These are phyloP conservation scores for Clanis bilineata DNA, from an alignment of 2,888 invertebrate species.

Conservation along the genomic window DNA sequence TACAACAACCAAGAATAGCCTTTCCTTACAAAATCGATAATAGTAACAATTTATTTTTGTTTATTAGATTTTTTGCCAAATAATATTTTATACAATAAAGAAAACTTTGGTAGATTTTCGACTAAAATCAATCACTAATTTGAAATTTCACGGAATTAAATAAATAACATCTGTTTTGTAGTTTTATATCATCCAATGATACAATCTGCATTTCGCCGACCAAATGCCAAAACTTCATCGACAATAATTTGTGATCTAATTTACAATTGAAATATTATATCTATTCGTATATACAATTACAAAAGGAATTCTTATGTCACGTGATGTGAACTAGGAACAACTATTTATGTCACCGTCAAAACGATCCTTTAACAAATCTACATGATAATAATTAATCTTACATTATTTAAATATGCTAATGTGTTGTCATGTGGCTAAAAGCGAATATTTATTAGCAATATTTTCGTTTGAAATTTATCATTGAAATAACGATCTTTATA, in stretches of 20 bases:
- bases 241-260: background rate
- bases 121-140: conserved; percentile 39
- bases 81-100: conserved; percentile 26
- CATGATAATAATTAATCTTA: conserved; percentile 15
- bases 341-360: conserved; percentile 36
- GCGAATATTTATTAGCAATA: conserved; percentile 7
- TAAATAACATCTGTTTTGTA: conserved; percentile 8
- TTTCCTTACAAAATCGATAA: conserved; percentile 23
- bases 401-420: conserved; percentile 24
- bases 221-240: conserved; percentile 1
- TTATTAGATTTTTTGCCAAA: conserved; percentile 2
- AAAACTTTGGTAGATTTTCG: conserved; percentile 60
- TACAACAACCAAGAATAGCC: conserved; percentile 55
- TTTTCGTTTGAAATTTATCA: conserved; percentile 5
- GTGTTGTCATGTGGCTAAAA: conserved; percentile 36
- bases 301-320: conserved; percentile 35
- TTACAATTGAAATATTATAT: conserved; percentile 9
- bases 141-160: conserved; percentile 15
- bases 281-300: conserved; percentile 13
- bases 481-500: conserved; percentile 6
- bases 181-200: conserved; percentile 13
- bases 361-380: conserved; percentile 34
- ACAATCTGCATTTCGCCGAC: background rate
- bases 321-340: conserved; percentile 55
- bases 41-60: conserved; percentile 29